phyloP scores from a whole-genome alignment of 2,113 vertebrate species.

The Stegastes partitus region DNA sequence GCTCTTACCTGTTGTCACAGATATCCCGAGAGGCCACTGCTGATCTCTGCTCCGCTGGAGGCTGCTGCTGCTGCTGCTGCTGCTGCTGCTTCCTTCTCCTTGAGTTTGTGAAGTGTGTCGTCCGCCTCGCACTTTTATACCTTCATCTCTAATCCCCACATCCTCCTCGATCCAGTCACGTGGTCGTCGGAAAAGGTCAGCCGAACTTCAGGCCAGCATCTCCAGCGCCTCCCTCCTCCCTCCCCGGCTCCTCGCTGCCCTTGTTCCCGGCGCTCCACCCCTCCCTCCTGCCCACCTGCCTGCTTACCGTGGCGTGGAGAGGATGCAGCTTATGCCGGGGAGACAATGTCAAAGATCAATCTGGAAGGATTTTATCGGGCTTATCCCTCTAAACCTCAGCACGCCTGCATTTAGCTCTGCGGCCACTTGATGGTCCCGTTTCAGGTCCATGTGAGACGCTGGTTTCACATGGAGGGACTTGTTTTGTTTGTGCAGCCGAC shows the following conservation, averaged over 20 bases:
- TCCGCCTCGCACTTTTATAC: constrained; percentile 71
- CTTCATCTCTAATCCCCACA: constrained; percentile 70
- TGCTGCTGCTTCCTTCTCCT: constrained; percentile 26
- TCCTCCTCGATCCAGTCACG: constrained; percentile 69
- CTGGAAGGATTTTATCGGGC: constrained; percentile 53
- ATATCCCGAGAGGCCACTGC: constrained; percentile 47
- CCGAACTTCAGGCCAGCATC: constrained; percentile 33
- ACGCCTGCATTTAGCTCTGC: constrained; percentile 33
- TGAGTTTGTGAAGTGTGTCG: constrained; percentile 3
- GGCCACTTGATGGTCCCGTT: constrained; percentile 17
- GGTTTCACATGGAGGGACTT: background rate
- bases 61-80: too few species aligned
- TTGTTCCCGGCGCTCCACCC: background rate
- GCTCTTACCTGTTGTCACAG: constrained; percentile 77
- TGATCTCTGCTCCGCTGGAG: constrained; percentile 46
- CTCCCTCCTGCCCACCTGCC: too few species aligned
- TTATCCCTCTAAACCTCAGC: constrained; percentile 69
- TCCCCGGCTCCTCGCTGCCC: background rate
- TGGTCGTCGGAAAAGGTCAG: constrained; percentile 58
- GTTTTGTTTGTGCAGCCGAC: background rate
- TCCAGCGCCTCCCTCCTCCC: background rate
- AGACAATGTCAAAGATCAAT: constrained; percentile 67
- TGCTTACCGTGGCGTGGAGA: background rate
- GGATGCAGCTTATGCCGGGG: background rate
- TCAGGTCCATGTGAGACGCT: constrained; percentile 60